Base-by-base conservation (phyloP, 2,888 invertebrate species). In the Diarsia brunnea region DNA sequence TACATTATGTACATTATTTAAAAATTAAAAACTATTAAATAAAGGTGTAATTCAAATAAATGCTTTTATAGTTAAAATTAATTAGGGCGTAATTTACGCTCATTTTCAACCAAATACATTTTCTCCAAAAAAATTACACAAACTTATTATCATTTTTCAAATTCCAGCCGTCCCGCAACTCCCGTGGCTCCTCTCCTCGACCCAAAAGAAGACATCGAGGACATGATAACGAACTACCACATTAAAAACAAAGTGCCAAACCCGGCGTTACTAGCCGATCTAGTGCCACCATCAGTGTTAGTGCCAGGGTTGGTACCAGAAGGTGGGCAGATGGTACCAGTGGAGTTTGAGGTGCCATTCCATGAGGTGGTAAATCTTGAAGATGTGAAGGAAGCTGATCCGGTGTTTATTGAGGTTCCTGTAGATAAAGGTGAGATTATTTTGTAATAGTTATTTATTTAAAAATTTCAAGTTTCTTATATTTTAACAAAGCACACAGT, bases 181-280 rank as follows among this genome's bases (percentile, higher is more conserved):
- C 55, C 61, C 3, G 0, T 21, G 1, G 8, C 21, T 0, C 45
- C 51, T 10, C 8, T 80, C 14, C 38, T 79, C 2, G 87, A 88
- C 27, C 84, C 89, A 0, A 87, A 89, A 10, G 91, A 93, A 3
- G 95, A 96, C 61, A 93, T 96, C 0, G 95, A 96, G 63, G 95
- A 95, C 0, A 92, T 95, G 61, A 90, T 96, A 16, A 94, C 95
- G 0, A 93, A 95, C 75, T 95, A 95, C 70, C 93, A 94, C 49
- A 95, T 95, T 12, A 93, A 93, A 63, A 94, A 95, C 75, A 90
- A 88, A 51, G 89, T 90, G n/a, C 89, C 88, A 0, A 88, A 87
- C 51, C 72, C 79, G 0, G 73, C 86, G 0, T 80, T 88, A 4
- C 49, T 86, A 0, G 84, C 88, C 0, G 85, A 85, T 45, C 71